Base-by-base conservation (phyloP, 2,888 invertebrate species). In the Cinara cedri region DNA sequence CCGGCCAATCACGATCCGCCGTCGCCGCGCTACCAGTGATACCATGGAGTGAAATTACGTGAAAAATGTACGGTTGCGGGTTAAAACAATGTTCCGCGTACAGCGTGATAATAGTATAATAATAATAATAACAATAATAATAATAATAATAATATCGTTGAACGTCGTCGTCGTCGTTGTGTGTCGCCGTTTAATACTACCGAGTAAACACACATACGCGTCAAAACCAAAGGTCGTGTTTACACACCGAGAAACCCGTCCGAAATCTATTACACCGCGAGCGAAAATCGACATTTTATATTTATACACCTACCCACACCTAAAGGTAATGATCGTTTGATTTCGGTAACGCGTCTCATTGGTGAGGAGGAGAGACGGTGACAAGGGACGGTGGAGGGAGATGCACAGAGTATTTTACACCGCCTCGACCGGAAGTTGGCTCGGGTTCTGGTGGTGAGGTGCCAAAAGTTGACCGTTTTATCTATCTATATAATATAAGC, bases 401-500 rank as follows among this genome's bases (percentile, higher is more conserved):
- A 57, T 68, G 65, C 44, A n/a, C n/a, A 34, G 68, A 57, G 57
- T 68, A 68, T 76, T 76, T 68, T 24, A 24, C 68, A 26, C 68
- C 66, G 44, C 46, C 60, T 4, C 21, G 26, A 13, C 55, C 76
- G 76, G 68, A 57, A 78, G 34, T 78, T 78, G 76, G 76, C 76
- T 78, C 57, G 11, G 21, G 44, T 68, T 78, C 76, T 68, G 76
- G 68, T 78, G 68, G 76, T 68, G 68, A 78, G 76, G 34, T 78
- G 76, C 76, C 76, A 78, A 78, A 78, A 76, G 76, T 68, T 78
- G 76, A 78, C 76, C 76, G 76, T 78, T 78, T 78, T 78, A 78
- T 70, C 76, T 68, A 60, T 11, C 16, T 26, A n/a, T n/a, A n/a
- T n/a, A n/a, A 34, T 34, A 34, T 34, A 34, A 34, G 34, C 34